These are phyloP conservation scores for Litoditis marina DNA, from an alignment of 2,888 invertebrate species.

Conservation along the genomic window DNA sequence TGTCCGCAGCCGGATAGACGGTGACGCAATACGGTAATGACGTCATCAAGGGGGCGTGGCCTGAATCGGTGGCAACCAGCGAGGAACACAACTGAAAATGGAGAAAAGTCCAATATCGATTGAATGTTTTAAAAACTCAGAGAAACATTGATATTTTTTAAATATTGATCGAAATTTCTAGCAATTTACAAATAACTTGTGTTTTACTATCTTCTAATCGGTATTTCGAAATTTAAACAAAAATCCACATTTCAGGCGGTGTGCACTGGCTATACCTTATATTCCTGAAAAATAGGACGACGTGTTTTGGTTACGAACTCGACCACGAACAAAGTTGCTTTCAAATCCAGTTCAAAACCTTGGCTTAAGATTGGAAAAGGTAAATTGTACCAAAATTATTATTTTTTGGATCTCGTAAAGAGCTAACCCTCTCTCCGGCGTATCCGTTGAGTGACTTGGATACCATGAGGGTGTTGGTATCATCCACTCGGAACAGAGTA, in stretches of 20 bases:
- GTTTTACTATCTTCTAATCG: too few relatives aligned
- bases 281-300: too few relatives aligned
- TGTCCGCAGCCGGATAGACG: conserved; percentile 35
- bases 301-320: too few relatives aligned
- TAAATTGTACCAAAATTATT: too few relatives aligned
- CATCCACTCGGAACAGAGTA: conserved; percentile 33
- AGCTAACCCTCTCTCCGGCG: conserved; percentile 34
- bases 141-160: background rate
- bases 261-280: too few relatives aligned
- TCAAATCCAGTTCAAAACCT: too few relatives aligned
- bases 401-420: too few relatives aligned
- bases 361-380: too few relatives aligned
- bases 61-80: conserved; percentile 11
- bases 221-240: background rate
- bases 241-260: background rate
- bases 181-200: too few relatives aligned
- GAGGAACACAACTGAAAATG: conserved; percentile 10
- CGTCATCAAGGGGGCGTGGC: conserved; percentile 11
- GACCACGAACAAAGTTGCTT: too few relatives aligned
- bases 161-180: too few relatives aligned
- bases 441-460: conserved; percentile 22
- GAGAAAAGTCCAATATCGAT: background rate
- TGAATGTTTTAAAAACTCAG: background rate
- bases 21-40: conserved; percentile 32
- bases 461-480: conserved; percentile 19